Evolutionary conservation across 2,113 vertebrate genomes (phyloP), one percentile per base, ranked within the genome.

Genomic region (Channa argus): DNA sequence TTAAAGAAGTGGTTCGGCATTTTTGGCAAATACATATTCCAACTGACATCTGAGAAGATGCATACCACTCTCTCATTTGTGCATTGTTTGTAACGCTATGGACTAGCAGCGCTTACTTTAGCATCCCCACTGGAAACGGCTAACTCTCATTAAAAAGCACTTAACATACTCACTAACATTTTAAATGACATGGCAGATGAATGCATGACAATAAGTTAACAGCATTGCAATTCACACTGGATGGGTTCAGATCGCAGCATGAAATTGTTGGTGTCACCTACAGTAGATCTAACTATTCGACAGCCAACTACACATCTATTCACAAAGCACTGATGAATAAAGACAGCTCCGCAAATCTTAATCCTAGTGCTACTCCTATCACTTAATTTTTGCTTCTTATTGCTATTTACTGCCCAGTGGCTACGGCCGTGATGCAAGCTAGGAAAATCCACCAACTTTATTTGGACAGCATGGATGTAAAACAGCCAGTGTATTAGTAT

Each of bases 321-420:
- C 44, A 36, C 43, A 39, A 38, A 55, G 52, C n/a, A 8, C 7
- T 39, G 14, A 46, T 55, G 39, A 10, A 44, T 37, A 39, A 76
- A 52, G 58, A 72, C 51, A 2, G 51, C 15, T 38, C 8, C 44
- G 61, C 50, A 47, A 65, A 70, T 75, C 53, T 43, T 65, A 66
- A 37, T 56, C 43, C 55, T 55, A 13, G 66, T 43, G 12, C 55
- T 3, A 12, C 34, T n/a, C 14, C 34, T 64, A 5, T 56, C 36
- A 70, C 36, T 44, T 50, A 24, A 6, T 34, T 66, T 46, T 6
- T 50, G 38, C 67, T 51, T 4, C 47, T 52, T 14, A 77, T 66
- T 50, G 53, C 63, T 58, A 38, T 73, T 67, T 68, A 49, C 68
- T 68, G 45, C 14, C 67, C 51, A 62, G 39, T 46, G 47, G 49